Conservation (phyloP, 2,797 vertebrate species). For the Chaetodon trifasciatus region DNA sequence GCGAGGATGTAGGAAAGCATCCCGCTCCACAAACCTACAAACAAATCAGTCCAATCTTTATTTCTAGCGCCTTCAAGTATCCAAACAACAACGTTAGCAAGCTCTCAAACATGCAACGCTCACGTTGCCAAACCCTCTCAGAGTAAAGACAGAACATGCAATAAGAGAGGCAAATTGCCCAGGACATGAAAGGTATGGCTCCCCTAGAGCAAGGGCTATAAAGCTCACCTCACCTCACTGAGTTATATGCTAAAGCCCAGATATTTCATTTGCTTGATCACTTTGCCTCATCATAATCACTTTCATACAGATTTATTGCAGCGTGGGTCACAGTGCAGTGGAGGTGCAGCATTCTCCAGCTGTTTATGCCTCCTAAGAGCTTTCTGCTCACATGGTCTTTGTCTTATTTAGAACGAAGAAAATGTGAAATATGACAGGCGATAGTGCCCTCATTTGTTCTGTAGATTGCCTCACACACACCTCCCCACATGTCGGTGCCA, state of each 20-base stretch:
- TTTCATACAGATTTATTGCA: slow-evolving; percentile 83
- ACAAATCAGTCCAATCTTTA: slow-evolving; percentile 30
- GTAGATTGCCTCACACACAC: slow-evolving; percentile 82
- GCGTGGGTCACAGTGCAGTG: slow-evolving; percentile 78
- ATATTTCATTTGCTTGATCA: slow-evolving; percentile 89
- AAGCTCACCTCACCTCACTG: slow-evolving; percentile 79
- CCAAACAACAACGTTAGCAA: slow-evolving; percentile 48
- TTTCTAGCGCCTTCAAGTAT: slow-evolving; percentile 19
- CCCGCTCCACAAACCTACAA: slow-evolving; percentile 17
- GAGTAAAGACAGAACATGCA: slow-evolving; percentile 76
- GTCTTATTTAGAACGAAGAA: slow-evolving; percentile 83
- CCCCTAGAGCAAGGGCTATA: slow-evolving; percentile 78
- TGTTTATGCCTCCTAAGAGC: slow-evolving; percentile 84
- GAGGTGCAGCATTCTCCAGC: slow-evolving; percentile 81
- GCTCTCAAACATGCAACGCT: slow-evolving; percentile 59
- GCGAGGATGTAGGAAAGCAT: neutral
- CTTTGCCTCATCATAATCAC: slow-evolving; percentile 84
- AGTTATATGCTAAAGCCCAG: slow-evolving; percentile 80
- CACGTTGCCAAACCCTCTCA: slow-evolving; percentile 37
- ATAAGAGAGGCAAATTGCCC: slow-evolving; percentile 79
- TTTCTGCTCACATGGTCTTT: slow-evolving; percentile 79
- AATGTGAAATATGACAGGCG: slow-evolving; percentile 84
- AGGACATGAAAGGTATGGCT: slow-evolving; percentile 77
- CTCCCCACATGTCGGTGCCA: slow-evolving; percentile 83
- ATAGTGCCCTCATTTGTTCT: slow-evolving; percentile 83